Evolutionary conservation across 2,797 vertebrate species (phyloP), one percentile per base, ranked within the genome.

Genomic region (Sciurus vulgaris): DNA sequence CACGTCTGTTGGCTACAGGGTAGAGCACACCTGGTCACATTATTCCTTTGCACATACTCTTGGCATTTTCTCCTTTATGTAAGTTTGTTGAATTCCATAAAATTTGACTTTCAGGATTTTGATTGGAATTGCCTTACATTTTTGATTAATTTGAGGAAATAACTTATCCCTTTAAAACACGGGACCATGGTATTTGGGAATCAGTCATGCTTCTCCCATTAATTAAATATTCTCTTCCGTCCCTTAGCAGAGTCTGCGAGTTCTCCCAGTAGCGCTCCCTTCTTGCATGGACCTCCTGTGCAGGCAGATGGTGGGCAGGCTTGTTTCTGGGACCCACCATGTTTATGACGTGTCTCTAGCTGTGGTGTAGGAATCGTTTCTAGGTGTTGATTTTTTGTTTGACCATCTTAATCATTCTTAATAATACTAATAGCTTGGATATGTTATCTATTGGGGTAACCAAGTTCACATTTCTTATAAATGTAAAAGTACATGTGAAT

Each of bases 91-190:
- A 74, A 2, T 84, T 89, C 63, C 56, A 89, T 72, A 63, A 82
- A 77, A 90, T 90, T 88, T 91, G 82, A 79, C 28, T 54, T 1
- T 78, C 74, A 11, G 56, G 49, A 61, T 93, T 92, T 90, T 93
- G 9, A 81, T 70, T 92, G 54, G 28, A 11, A 85, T 95, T 56
- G 11, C 54, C 63, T 72, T 89, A 94, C 85, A 77, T 86, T 9
- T 85, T 61, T 89, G 44, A 88, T 85, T 93, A 85, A 93, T 95
- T 87, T 95, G 13, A 95, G 35, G 54, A 85, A 67, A 82, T 12
- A 73, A 92, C 24, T 94, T 94, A 69, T 82, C 70, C 33, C 74
- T 89, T 82, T 65, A 89, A 94, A 92, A 69, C 88, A 82, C 38
- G 56, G 7, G 49, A 17, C 33, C 44, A 69, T 95, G 94, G 28